Evolutionary conservation across 2,797 vertebrate genomes (phyloP).

Genomic region (Rousettus madagascariensis): DNA sequence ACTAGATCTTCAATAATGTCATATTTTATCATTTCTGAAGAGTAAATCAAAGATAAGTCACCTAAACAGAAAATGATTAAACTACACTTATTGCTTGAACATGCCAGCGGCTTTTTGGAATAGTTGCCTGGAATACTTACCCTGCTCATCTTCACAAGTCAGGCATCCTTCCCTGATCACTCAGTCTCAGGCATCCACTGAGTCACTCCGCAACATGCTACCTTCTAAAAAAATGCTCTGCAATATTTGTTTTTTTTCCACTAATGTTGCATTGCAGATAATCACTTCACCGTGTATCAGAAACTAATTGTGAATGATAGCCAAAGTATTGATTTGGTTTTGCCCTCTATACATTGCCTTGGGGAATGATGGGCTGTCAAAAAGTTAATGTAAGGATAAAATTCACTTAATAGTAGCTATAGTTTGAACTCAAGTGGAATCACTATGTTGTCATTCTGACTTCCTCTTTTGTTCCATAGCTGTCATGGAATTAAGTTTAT

Average conservation of each 20-base stretch:
- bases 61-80: background rate
- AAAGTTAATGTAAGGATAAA: background rate
- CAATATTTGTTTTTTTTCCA: background rate
- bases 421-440: background rate
- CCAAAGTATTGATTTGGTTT: slow-evolving; percentile 22
- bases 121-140: background rate
- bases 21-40: background rate
- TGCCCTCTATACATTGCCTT: background rate
- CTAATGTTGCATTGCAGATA: background rate
- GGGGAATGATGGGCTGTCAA: background rate
- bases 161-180: background rate
- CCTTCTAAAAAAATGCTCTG: background rate
- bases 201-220: background rate
- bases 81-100: background rate
- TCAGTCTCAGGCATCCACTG: background rate
- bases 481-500: background rate
- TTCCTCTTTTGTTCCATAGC: background rate
- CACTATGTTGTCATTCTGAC: background rate
- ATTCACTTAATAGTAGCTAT: background rate
- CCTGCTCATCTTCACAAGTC: background rate
- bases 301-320: background rate
- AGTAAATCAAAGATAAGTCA: background rate
- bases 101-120: background rate
- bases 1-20: background rate
- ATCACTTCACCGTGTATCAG: background rate